Base-by-base conservation (phyloP, 2,113 vertebrate genomes). In the Esox niger region DNA sequence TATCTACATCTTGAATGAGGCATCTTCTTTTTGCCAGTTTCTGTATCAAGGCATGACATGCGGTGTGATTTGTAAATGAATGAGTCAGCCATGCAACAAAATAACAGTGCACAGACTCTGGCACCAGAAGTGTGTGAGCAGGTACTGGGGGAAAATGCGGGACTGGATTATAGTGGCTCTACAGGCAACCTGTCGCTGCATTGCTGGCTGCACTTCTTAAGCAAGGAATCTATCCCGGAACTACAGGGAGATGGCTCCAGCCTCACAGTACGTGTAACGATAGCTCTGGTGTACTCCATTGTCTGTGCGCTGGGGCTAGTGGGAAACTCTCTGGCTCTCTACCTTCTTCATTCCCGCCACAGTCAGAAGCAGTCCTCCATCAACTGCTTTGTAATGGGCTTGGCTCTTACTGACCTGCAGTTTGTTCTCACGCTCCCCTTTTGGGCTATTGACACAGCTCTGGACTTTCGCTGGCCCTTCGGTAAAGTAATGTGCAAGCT, bases 381-480 rank as follows among this genome's bases (percentile, higher is more conserved):
- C 66, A 93, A 91, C 65, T 90, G 90, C 75, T 91, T 93, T 17
- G 90, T 92, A 56, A 92, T 94, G 90, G 91, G 90, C 62, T 66
- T 94, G 86, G 91, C 92, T 0, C 75, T 93, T 70, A 93, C 92
- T 0, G 93, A 93, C 60, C 82, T 94, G 17, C 92, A 94, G 80
- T 94, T 94, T 57, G 92, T 93, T 13, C 81, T 93, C 61, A 93
- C 92, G 0, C 68, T 94, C 29, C 93, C 93, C 2, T 94, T 94
- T 82, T 93, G 92, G 92, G 92, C 92, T 0, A 88, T 89, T 64
- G 92, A 94, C 82, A 93, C 90, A 0, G 91, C 89, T 3, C 70
- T 94, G 84, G 93, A 93, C 78, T 93, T 93, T 78, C 91, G 93
- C 59, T 94, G 92, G 92, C 93, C 91, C 0, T 94, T 94, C 32